Conservation (phyloP, 2,113 vertebrate species). For the Verasper variegatus region DNA sequence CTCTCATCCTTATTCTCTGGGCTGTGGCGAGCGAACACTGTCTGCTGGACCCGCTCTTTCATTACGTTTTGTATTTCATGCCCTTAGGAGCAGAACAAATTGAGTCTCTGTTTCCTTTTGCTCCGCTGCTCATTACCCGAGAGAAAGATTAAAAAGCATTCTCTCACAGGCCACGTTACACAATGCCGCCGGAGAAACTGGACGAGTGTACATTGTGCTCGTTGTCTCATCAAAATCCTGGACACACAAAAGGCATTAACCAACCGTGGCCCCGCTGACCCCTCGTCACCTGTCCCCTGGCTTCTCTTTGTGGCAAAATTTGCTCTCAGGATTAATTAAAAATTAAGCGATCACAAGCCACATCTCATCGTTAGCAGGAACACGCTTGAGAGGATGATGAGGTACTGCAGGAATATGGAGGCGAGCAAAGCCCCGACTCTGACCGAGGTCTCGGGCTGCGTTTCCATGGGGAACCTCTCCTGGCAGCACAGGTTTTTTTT, state of each 20-base stretch:
- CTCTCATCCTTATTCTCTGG: constrained; percentile 48
- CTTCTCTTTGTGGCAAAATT: background rate
- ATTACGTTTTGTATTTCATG: constrained; percentile 75
- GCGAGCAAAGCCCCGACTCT: background rate
- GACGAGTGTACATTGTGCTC: constrained; percentile 31
- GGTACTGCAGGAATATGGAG: constrained; percentile 5
- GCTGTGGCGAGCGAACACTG: constrained; percentile 52
- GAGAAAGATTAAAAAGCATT: constrained; percentile 68
- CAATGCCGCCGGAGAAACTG: constrained; percentile 42
- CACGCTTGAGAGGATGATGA: background rate
- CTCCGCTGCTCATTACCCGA: constrained; percentile 67
- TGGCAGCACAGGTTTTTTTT: background rate
- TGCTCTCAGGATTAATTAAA: constrained; percentile 1
- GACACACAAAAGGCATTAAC: constrained; percentile 40
- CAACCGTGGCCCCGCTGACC: constrained; percentile 19
- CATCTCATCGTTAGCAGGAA: background rate
- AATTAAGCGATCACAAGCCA: background rate
- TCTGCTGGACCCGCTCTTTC: constrained; percentile 67
- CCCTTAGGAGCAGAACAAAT: constrained; percentile 74
- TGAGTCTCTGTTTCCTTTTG: constrained; percentile 69
- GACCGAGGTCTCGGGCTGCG: constrained; percentile 22
- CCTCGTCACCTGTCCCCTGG: background rate
- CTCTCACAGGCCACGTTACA: constrained; percentile 50
- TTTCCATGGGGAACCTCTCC: constrained; percentile 29
- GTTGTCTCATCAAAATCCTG: constrained; percentile 48